Conservation (phyloP, 2,888 invertebrate genomes). For the Ophion ventricosus region DNA sequence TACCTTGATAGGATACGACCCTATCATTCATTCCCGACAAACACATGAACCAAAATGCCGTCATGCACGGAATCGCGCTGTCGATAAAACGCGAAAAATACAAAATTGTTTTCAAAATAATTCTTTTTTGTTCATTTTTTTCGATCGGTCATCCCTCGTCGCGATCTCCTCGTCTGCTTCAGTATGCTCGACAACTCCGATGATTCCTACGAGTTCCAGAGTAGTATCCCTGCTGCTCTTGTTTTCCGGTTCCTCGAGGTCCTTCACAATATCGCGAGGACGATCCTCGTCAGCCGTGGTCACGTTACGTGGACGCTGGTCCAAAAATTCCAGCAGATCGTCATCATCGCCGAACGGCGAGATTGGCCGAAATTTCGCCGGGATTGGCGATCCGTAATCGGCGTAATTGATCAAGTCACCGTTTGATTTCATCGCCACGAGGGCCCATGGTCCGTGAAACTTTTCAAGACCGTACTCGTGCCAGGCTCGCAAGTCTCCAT, state of each 20-base stretch:
- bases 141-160: neutral
- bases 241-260: neutral
- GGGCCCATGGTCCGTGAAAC: conserved; percentile 69
- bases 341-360: conserved; percentile 40
- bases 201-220: conserved; percentile 59
- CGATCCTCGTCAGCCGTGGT: neutral
- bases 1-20: too few species aligned
- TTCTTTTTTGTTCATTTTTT: neutral
- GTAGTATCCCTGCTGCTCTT: neutral
- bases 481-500: conserved; percentile 56
- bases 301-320: neutral
- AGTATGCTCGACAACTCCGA: conserved; percentile 44
- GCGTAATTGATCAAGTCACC: conserved; percentile 69
- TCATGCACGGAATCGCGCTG: too few species aligned
- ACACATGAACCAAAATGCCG: too few species aligned
- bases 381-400: conserved; percentile 68
- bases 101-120: neutral
- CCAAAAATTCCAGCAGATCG: conserved; percentile 57
- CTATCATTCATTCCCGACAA: too few species aligned
- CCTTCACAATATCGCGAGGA: neutral
- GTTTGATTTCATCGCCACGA: conserved; percentile 65
- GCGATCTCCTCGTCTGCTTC: neutral
- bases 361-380: conserved; percentile 59
- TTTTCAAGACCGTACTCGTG: conserved; percentile 56
- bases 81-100: neutral